phyloP scores from a whole-genome alignment of 1,140 invertebrate genomes.

The Paraescarpia echinospica region DNA sequence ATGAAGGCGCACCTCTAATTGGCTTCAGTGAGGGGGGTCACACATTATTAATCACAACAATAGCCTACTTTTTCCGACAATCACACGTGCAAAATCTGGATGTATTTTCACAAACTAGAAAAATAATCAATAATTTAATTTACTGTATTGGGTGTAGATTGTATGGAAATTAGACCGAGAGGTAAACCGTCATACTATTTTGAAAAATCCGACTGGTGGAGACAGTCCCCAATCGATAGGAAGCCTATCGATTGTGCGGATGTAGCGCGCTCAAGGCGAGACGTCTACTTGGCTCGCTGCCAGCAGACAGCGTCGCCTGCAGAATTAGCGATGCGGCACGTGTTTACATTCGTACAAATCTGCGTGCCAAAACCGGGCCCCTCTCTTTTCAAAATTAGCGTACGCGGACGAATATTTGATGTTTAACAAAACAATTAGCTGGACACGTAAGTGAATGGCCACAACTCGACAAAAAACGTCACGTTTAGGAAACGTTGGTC shows the following conservation, averaged over 20 bases:
- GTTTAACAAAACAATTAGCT: neutral
- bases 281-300: neutral
- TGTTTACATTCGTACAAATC: neutral
- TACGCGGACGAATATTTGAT: neutral
- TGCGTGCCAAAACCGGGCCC: neutral
- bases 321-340: slow-evolving; percentile 3
- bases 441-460: neutral
- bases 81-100: neutral
- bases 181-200: neutral
- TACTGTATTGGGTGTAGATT: neutral
- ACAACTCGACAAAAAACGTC: neutral
- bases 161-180: neutral
- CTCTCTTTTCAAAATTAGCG: neutral
- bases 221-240: neutral
- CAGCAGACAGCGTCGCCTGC: neutral
- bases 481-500: neutral
- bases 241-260: neutral
- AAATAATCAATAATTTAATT: neutral
- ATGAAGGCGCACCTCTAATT: neutral
- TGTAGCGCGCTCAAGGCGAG: neutral
- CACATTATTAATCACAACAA: neutral
- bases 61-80: neutral
- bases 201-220: neutral
- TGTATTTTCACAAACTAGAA: neutral
- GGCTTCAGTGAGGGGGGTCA: neutral